Conservation (phyloP, 2,113 vertebrate species). For the Callionymus lyra region DNA sequence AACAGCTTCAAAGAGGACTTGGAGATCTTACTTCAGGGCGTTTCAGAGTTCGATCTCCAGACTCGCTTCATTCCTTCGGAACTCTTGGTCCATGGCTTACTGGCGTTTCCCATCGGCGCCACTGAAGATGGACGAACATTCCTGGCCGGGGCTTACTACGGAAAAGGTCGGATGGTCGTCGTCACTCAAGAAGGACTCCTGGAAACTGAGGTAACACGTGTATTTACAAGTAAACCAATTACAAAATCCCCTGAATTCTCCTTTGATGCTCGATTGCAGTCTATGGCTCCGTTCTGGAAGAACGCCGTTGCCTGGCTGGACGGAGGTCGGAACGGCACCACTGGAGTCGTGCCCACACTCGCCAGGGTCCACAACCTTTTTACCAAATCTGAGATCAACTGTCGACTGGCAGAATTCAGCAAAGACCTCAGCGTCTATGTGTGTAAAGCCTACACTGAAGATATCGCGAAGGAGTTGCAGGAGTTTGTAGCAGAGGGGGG, state of each 20-base stretch:
- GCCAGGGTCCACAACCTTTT: not conserved
- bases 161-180: slow-evolving; percentile 63
- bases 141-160: slow-evolving; percentile 65
- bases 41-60: slow-evolving; percentile 56
- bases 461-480: slow-evolving; percentile 41
- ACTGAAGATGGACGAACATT: slow-evolving; percentile 34
- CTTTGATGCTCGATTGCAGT: not conserved
- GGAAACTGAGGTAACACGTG: slow-evolving; percentile 23
- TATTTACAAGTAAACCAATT: not conserved
- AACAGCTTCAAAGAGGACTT: slow-evolving; percentile 65
- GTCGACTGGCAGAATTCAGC: slow-evolving; percentile 14
- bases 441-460: slow-evolving; percentile 21
- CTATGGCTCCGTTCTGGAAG: slow-evolving; percentile 45
- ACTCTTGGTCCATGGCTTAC: slow-evolving; percentile 58
- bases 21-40: slow-evolving; percentile 50
- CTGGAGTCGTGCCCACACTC: slow-evolving; percentile 26
- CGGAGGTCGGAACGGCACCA: slow-evolving; percentile 37
- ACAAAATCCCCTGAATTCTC: too few species aligned
- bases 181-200: slow-evolving; percentile 55
- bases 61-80: slow-evolving; percentile 36
- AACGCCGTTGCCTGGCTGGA: slow-evolving; percentile 69
- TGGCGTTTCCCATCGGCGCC: slow-evolving; percentile 64
- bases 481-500: slow-evolving; percentile 75
- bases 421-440: slow-evolving; percentile 32
- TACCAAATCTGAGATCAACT: slow-evolving; percentile 8